Evolutionary conservation across 2,113 vertebrate genomes (phyloP), one percentile per base, ranked within the genome.

Genomic region (Microtus pennsylvanicus): DNA sequence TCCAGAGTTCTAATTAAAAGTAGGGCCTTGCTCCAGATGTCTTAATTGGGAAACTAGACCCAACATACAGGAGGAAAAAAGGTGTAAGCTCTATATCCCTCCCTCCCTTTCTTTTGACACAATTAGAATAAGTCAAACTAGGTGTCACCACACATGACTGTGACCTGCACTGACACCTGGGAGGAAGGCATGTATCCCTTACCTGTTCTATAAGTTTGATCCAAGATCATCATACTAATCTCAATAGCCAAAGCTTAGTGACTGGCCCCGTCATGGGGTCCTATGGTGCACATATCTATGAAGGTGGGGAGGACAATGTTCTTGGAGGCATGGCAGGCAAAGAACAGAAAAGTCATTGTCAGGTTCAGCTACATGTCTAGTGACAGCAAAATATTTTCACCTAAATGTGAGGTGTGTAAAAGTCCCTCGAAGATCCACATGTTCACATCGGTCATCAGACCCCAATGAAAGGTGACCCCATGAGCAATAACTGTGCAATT

Each of bases 1-100:
- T 93, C 69, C 77, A 94, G 35, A 85, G 30, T 75, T 65, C 83
- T 63, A 82, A 91, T 2, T 24, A 96, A 92, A 96, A 92, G 55
- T 42, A 72, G 42, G 6, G 30, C 63, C 65, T 96, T 94, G 7
- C 70, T 91, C 50, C 58, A 85, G 13, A 52, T 58, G 75, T 81
- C 76, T 91, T 82, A 77, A 55, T 7, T 63, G 61, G 50, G 3
- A 92, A 92, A 88, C 28, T 33, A 74, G 65, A 63, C 50, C 85
- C 35, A 74, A 95, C 8, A 83, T 67, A 35, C 38, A n/a, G 0
- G 4, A 82, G 13, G 47, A 81, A 61, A 94, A 33, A 89, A 90
- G 85, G 61, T 33, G 10, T 38, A 50, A 47, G 17, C 33, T 87
- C 72, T n/a, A 30, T 35, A 30, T 72, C 65, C 38, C 80, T 4